A percentile compares a stretch with the other conserved stretches of the same genome.
phyloP scores from a whole-genome alignment of 1,140 invertebrate species.

The Drosophila ironensis region DNA sequence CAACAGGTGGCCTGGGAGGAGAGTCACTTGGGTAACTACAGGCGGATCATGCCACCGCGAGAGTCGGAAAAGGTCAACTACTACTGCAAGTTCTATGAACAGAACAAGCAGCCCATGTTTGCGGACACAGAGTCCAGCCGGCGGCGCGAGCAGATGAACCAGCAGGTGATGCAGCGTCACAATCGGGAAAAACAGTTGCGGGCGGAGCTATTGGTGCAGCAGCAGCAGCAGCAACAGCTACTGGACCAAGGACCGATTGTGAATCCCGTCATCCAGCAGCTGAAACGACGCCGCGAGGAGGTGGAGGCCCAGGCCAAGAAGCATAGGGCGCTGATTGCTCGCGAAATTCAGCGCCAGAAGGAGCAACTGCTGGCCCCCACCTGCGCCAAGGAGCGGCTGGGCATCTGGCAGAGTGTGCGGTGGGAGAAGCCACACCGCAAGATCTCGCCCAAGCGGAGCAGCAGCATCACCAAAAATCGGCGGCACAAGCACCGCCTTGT shows the following conservation, averaged over 20 bases:
- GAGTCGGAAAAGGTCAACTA: slow-evolving; percentile 57
- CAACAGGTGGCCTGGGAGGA: slow-evolving; percentile 90
- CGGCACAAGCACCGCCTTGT: slow-evolving; percentile 6
- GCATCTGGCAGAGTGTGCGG: neutral
- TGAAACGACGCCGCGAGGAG: neutral
- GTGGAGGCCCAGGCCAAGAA: slow-evolving; percentile 18
- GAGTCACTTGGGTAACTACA: slow-evolving; percentile 89
- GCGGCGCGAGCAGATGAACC: slow-evolving; percentile 21
- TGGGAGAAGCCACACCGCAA: neutral
- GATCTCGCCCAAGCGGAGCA: slow-evolving; percentile 1
- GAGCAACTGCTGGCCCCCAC: slow-evolving; percentile 15
- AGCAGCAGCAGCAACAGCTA: neutral
- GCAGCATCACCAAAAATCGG: slow-evolving; percentile 10
- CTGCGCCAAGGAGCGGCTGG: neutral
- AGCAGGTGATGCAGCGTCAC: slow-evolving; percentile 12
- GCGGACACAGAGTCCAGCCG: slow-evolving; percentile 87
- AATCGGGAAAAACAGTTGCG: neutral
- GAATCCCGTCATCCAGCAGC: slow-evolving; percentile 5
- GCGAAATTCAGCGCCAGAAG: slow-evolving; percentile 30
- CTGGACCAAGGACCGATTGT: neutral
- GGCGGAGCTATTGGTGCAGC: neutral
- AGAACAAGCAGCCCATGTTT: slow-evolving; percentile 86
- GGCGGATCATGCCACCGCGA: slow-evolving; percentile 72
- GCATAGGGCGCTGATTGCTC: slow-evolving; percentile 20
- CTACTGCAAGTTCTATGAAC: slow-evolving; percentile 84